Evolutionary conservation across 2,797 vertebrate species (phyloP), one percentile per base, ranked within the genome.

Genomic region (Mormyrops attenuatus): DNA sequence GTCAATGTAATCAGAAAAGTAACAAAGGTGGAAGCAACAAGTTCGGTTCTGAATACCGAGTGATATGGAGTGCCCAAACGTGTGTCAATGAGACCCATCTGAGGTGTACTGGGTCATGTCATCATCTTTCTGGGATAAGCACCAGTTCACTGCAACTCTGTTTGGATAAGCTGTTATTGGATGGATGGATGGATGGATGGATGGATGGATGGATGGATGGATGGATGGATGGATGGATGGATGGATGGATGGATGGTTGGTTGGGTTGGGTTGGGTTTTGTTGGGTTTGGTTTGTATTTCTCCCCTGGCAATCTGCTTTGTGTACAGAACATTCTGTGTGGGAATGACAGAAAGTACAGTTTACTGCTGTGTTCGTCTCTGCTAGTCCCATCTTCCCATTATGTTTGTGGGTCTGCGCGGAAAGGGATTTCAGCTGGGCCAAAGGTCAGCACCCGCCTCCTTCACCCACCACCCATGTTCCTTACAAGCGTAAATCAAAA

Each of bases 391-490:
- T n/a, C 80, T 84, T 13, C 44, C 44, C 41, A 84, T 84, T 84
- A 49, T 84, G 69, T 20, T 38, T 5, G 13, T 77, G 69, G 5
- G 11, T 77, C 69, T 47, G 80, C 3, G 22, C 26, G 0, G 26
- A 69, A 26, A 44, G 87, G 87, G 55, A 63, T 88, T 88, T 22
- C 34, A 47, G 30, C 55, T 8, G 20, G 87, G 44, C 73, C 60
- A 88, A 60, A 73, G 87, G 87, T 88, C 60, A 88, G 87, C 15
- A 7, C 41, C 60, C 60, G 11, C 49, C 69, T 90, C 86, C 20
- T 22, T 2, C 55, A 20, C 38, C 30, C 52, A 1, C 15, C 38
- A 44, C 57, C 85, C 17, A 63, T 66, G 53, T 44, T 88, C 34
- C 20, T 11, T 44, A 47, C 13, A 7, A 88, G 20, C 87, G 3